Evolutionary conservation across 2,888 invertebrate genomes (phyloP).

Genomic region (Euproctis similis): DNA sequence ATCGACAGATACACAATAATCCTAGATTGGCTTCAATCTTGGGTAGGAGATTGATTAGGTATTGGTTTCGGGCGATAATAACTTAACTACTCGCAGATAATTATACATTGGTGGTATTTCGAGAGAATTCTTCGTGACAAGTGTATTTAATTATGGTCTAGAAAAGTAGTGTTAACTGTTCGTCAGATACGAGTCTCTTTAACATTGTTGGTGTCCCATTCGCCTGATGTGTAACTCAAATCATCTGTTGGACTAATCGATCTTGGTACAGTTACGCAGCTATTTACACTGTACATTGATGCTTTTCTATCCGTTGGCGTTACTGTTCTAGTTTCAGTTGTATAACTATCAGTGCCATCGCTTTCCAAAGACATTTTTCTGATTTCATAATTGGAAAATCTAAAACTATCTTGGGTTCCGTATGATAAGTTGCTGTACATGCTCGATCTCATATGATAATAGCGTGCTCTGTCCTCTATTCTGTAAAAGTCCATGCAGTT

Average conservation of each 20-base stretch:
- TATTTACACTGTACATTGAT: constrained; percentile 1
- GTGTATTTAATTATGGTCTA: no score
- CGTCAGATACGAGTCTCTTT: constrained; percentile 50
- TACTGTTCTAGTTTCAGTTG: constrained; percentile 7
- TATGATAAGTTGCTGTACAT: constrained; percentile 26
- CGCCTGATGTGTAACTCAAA: constrained; percentile 30
- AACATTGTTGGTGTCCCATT: constrained; percentile 21
- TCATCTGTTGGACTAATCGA: constrained; percentile 24
- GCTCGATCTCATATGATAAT: constrained; percentile 35
- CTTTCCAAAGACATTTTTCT: constrained; percentile 30
- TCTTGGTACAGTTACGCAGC: constrained; percentile 6
- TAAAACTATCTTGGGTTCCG: constrained; percentile 6
- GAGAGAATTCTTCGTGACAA: background rate
- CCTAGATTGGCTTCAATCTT: no score
- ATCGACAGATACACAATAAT: no score
- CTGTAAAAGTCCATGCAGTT: constrained; percentile 43
- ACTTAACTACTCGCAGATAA: no score
- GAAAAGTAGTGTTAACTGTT: constrained; percentile 1
- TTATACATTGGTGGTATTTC: background rate
- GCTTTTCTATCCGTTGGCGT: constrained; percentile 1
- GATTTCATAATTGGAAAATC: constrained; percentile 27
- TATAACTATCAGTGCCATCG: constrained; percentile 16
- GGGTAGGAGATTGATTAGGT: no score
- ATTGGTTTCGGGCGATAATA: no score
- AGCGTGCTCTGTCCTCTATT: constrained; percentile 34